Evolutionary conservation across 2,888 invertebrate species (phyloP), one percentile per base, ranked within the genome.

Genomic region (Rhagium mordax): DNA sequence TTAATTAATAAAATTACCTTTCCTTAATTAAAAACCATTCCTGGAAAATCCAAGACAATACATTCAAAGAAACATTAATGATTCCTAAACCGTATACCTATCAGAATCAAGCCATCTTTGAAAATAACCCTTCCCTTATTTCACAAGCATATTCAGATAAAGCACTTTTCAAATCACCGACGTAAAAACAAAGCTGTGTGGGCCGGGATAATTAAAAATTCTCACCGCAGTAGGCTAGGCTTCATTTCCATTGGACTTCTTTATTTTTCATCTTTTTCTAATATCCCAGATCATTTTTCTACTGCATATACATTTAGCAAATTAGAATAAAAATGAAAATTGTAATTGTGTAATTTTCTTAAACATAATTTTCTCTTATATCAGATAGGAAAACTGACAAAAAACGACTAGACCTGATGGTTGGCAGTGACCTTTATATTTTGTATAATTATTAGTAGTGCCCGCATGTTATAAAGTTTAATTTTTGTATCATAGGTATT

Each of bases 141-240:
- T 61, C 57, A 65, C 75, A 33, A 73, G 74, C 74, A 78, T 75
- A 79, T 82, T 80, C 80, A 81, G 79, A 81, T 81, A 78, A 83
- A 84, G 83, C 82, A 85, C 85, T 84, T 85, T 85, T 83, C 81
- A 83, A 85, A 86, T 85, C 84, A 81, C 79, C 79, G 82, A 83
- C 84, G 75, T 82, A 84, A 86, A 87, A 86, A 87, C 87, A 87
- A 87, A 85, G 85, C 80, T 80, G 77, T 83, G 86, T 87, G 87
- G 88, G 88, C 85, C 82, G 87, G 86, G 81, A 84, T 88, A 87
- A 88, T 88, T 88, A 88, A 88, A 87, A 88, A 87, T 87, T 87
- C 87, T 81, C 84, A 70, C 76, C 73, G 80, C 76, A 75, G 78
- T 76, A 77, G 74, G 78, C 76, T 64, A 78, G 68, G 74, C 81